Evolutionary conservation across 1,140 invertebrate species (phyloP), one percentile per base, ranked within the genome.

Genomic region (Drosophila sturtevanti): DNA sequence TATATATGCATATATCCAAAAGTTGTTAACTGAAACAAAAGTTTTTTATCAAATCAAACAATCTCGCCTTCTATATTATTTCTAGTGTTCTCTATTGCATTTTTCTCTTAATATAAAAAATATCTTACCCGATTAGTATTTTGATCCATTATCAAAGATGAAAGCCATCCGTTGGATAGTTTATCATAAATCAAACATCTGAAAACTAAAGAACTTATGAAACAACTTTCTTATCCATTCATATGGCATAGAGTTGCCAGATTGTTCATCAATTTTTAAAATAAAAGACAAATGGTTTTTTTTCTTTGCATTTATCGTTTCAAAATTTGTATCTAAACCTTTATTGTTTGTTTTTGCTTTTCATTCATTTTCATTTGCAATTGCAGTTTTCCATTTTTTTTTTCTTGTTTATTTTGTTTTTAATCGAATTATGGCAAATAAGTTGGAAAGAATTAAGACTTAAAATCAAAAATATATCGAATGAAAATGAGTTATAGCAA

Each of bases 291-390:
- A 18, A 21, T 44, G 24, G 11, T 16, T 24, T 31, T 67, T 64
- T 77, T 64, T 54, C 85, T 78, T 89, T 87, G 73, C 74, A 90
- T 87, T 81, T 87, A 90, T 90, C 89, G 84, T 90, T 90, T 90
- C 89, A 90, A 90, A 90, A 90, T 90, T 90, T 90, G 89, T 90
- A 90, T 90, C 89, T 90, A 90, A 90, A 90, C 89, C 89, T 90
- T 90, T 90, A 90, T 90, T 90, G 89, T 90, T 90, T 80, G 72
- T 75, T 77, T 66, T 74, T 59, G 18, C 35, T 61, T 72, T 48
- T 48, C 41, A 48, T 48, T 48, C 41, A 48, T 48, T 48, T 48
- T 44, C 41, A 44, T 35, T 48, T 48, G 41, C 41, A 48, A 77
- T 79, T 90, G 75, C 84, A 89, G 84, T 84, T 84, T 84, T 63